Percentiles rank a stretch among this genome's conserved stretches.
These are phyloP conservation scores for Masnerella sp. DNA, from an alignment of 2,888 invertebrate species.

Conservation along the genomic window DNA sequence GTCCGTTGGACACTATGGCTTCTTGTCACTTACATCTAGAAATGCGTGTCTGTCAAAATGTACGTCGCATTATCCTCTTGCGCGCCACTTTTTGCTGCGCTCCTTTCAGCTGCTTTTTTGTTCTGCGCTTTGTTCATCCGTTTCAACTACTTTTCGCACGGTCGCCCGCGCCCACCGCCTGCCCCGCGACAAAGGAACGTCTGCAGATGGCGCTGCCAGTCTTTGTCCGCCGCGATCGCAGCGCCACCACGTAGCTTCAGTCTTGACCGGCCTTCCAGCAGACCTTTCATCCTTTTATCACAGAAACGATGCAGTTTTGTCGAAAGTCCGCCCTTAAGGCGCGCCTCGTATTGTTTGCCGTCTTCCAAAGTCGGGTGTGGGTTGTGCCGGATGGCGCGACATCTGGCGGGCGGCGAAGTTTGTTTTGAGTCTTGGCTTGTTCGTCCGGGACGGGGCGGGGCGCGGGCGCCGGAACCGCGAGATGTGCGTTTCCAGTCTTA, in stretches of 20 bases:
- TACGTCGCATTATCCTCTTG: conserved; percentile 49
- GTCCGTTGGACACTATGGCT: conserved; percentile 77
- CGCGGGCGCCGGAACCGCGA: conserved; percentile 35
- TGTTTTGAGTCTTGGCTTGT: conserved; percentile 14
- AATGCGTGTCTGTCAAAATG: conserved; percentile 55
- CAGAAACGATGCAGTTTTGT: conserved; percentile 32
- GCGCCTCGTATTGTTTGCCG: too few relatives aligned
- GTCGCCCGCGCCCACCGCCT: too few relatives aligned
- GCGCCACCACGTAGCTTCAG: conserved; percentile 30
- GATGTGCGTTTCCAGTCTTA: conserved; percentile 59
- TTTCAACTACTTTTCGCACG: conserved; percentile 35
- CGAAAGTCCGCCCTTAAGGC: neutral
- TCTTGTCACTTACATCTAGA: conserved; percentile 63
- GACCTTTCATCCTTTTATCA: conserved; percentile 24
- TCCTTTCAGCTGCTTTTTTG: neutral
- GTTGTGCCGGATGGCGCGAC: neutral
- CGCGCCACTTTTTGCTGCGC: conserved; percentile 24
- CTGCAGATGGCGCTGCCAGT: conserved; percentile 31
- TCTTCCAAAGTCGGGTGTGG: conserved; percentile 7
- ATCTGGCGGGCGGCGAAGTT: conserved; percentile 15
- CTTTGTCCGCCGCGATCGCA: conserved; percentile 3
- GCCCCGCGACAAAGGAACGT: conserved; percentile 30
- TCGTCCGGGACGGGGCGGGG: conserved; percentile 8
- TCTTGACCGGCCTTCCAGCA: conserved; percentile 13
- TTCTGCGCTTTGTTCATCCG: conserved; percentile 17